A percentile compares a stretch with the other conserved stretches of the same genome.
These are phyloP conservation scores for Lucilia sericata DNA, from an alignment of 1,140 invertebrate genomes.

Conservation along the genomic window DNA sequence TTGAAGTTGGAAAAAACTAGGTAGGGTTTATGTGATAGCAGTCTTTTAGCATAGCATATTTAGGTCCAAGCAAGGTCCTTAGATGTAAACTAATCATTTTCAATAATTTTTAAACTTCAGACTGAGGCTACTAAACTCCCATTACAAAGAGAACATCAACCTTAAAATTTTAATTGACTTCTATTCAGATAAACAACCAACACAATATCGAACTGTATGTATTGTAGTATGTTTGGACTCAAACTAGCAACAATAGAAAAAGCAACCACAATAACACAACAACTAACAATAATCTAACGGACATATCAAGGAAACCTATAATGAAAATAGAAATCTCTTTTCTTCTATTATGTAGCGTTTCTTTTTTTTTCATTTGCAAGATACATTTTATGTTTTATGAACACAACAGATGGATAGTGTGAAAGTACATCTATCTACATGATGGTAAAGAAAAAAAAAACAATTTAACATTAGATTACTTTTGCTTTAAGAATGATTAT, in stretches of 20 bases:
- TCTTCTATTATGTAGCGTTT: neutral
- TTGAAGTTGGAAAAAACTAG: no score
- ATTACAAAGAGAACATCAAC: neutral
- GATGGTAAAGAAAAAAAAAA: neutral
- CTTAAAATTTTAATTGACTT: neutral
- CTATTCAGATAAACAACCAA: neutral
- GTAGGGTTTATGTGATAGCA: no score
- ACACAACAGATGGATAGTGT: neutral
- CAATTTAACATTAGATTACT: slow-evolving; percentile 7
- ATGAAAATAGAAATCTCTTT: slow-evolving; percentile 1
- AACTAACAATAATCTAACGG: neutral
- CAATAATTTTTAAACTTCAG: no score
- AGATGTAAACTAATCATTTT: no score
- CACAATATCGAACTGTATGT: neutral
- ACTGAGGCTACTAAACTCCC: no score
- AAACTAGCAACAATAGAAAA: neutral
- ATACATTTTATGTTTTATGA: neutral
- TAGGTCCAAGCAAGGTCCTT: no score
- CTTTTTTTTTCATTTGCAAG: neutral
- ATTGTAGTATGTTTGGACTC: neutral
- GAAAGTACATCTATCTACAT: neutral
- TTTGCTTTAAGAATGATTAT: neutral
- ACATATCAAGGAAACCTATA: slow-evolving; percentile 6
- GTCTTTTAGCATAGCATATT: no score
- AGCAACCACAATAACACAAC: neutral